A percentile compares a stretch with the other conserved stretches of the same genome.
Conservation (phyloP, 2,888 invertebrate genomes). For the Sipha maydis region DNA sequence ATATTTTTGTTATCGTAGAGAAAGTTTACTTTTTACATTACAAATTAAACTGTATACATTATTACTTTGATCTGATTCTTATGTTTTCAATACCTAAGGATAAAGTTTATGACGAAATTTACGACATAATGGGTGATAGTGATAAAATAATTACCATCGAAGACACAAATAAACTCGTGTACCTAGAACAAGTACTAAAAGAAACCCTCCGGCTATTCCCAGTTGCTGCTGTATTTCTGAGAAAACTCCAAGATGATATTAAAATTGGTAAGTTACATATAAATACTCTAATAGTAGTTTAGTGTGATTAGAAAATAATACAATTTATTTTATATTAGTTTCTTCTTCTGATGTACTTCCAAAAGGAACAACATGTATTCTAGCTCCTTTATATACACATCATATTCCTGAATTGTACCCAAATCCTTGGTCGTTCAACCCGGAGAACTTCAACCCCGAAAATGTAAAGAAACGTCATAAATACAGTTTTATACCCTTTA, state of each 20-base stretch:
- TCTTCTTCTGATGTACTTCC: constrained; percentile 62
- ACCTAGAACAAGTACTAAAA: constrained; percentile 64
- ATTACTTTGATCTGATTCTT: too few relatives aligned
- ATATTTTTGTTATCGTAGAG: too few relatives aligned
- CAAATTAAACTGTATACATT: too few relatives aligned
- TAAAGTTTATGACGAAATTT: constrained; percentile 64
- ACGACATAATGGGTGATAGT: constrained; percentile 63
- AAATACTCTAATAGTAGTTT: too few relatives aligned
- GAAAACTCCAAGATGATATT: constrained; percentile 63
- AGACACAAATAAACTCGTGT: constrained; percentile 67
- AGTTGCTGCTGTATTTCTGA: constrained; percentile 63
- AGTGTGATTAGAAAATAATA: too few relatives aligned
- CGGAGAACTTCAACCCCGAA: constrained; percentile 64
- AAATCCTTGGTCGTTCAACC: constrained; percentile 64
- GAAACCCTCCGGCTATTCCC: constrained; percentile 64
- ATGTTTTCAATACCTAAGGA: too few relatives aligned
- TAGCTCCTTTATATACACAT: constrained; percentile 64
- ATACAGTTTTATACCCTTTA: too few relatives aligned
- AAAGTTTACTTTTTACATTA: too few relatives aligned
- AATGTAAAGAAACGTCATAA: constrained; percentile 61
- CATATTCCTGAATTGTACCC: constrained; percentile 63
- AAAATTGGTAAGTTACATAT: constrained; percentile 64
- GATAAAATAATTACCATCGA: constrained; percentile 68
- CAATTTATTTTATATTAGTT: too few relatives aligned
- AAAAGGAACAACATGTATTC: constrained; percentile 63